These are phyloP conservation scores for Homarus gammarus DNA, from an alignment of 2,888 invertebrate genomes.

Conservation along the genomic window DNA sequence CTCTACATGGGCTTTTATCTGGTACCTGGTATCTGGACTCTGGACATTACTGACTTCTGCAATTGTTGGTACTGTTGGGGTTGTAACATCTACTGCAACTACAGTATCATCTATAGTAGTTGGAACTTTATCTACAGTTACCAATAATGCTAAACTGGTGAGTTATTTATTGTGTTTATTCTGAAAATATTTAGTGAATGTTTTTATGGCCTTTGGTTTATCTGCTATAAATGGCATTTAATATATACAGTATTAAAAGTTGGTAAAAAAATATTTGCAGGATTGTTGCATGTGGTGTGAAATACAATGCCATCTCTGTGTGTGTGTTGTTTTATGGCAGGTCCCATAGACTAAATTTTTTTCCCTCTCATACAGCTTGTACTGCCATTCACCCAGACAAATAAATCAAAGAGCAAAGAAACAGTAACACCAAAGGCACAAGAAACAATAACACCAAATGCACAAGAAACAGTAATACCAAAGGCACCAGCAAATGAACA, in stretches of 20 bases:
- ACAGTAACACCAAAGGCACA: too few species aligned
- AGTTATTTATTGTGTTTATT: constrained; percentile 5
- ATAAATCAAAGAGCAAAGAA: not conserved
- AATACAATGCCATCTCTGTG: not conserved
- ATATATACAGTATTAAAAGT: not conserved
- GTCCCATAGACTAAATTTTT: too few species aligned
- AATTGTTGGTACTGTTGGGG: constrained; percentile 29
- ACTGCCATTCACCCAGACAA: constrained; percentile 8
- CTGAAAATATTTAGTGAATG: not conserved
- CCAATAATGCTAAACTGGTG: constrained; percentile 43
- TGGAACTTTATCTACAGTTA: constrained; percentile 38
- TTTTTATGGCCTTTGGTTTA: not conserved
- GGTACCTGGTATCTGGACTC: constrained; percentile 50
- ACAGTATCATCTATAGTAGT: constrained; percentile 37
- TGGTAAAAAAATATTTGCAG: not conserved
- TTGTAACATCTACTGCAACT: constrained; percentile 49
- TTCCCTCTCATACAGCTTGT: constrained; percentile 21
- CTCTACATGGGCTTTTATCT: constrained; percentile 24
- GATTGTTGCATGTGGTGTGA: too few species aligned
- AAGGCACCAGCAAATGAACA: not conserved
- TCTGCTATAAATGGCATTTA: not conserved
- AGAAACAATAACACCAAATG: not conserved
- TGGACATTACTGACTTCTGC: constrained; percentile 56
- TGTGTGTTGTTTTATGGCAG: not conserved
- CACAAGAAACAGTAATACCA: not conserved